A percentile compares a stretch with the other conserved stretches of the same genome.
Conservation (phyloP, 2,797 vertebrate species). For the Takifugu rubripes region DNA sequence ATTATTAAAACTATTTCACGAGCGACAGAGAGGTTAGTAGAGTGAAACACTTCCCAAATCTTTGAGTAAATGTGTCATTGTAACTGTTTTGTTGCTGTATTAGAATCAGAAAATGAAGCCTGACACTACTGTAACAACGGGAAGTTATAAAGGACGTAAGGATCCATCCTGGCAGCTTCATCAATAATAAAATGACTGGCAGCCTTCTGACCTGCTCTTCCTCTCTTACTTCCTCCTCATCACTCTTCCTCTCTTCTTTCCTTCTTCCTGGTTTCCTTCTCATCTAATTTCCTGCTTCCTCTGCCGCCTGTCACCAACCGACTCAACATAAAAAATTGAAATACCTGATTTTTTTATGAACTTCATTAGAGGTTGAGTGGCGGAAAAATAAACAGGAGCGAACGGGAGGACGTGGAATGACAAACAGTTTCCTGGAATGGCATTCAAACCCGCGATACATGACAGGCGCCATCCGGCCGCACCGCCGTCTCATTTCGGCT, state of each 20-base stretch:
- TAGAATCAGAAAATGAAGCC: too few relatives aligned
- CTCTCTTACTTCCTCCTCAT: neutral
- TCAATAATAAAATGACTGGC: too few relatives aligned
- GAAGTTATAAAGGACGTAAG: too few relatives aligned
- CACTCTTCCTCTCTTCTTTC: neutral
- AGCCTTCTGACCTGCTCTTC: constrained; percentile 5
- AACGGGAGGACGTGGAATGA: constrained; percentile 8
- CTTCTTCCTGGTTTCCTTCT: neutral
- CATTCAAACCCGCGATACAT: constrained; percentile 25
- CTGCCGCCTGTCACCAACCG: constrained; percentile 32
- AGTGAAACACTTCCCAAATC: too few relatives aligned
- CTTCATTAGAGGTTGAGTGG: constrained; percentile 28
- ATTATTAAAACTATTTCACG: too few relatives aligned
- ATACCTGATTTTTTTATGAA: constrained; percentile 33
- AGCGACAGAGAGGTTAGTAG: too few relatives aligned
- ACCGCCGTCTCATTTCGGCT: constrained; percentile 39
- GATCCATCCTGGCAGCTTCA: too few relatives aligned
- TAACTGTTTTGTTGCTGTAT: too few relatives aligned
- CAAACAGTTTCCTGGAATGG: constrained; percentile 1
- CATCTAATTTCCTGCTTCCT: constrained; percentile 28
- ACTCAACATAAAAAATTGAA: constrained; percentile 45
- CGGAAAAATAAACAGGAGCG: neutral
- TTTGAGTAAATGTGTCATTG: too few relatives aligned
- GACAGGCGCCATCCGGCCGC: constrained; percentile 13
- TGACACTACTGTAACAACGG: too few relatives aligned